These are phyloP conservation scores for Mastacembelus armatus DNA, from an alignment of 2,797 vertebrate genomes.

Conservation along the genomic window DNA sequence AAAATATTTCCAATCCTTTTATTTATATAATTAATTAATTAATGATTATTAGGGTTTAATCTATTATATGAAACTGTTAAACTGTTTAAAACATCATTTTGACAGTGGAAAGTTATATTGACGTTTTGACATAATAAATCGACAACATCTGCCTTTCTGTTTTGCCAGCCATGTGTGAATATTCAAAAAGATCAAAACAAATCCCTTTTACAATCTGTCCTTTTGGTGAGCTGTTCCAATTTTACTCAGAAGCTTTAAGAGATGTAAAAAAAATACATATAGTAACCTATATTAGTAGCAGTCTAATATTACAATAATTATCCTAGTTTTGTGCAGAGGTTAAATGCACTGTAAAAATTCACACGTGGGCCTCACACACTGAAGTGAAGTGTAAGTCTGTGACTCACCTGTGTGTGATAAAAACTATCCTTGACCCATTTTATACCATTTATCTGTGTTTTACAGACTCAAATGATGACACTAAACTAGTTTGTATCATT, in stretches of 20 bases:
- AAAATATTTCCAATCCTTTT: background rate
- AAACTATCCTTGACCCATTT: background rate
- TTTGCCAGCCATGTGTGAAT: background rate
- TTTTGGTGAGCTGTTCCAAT: background rate
- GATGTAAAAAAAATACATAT: slow-evolving; percentile 5
- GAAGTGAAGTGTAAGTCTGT: background rate
- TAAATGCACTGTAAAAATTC: background rate
- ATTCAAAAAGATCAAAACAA: slow-evolving; percentile 17
- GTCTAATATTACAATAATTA: background rate
- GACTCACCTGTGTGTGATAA: slow-evolving; percentile 3
- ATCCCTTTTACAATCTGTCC: slow-evolving; percentile 5
- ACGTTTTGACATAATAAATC: background rate
- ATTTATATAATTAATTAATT: background rate
- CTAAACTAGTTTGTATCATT: background rate
- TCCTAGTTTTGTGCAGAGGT: background rate
- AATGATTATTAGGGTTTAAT: background rate
- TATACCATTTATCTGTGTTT: background rate
- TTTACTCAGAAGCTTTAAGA: background rate
- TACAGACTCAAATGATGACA: background rate
- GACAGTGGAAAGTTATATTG: background rate
- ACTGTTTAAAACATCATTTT: background rate
- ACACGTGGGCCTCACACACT: background rate
- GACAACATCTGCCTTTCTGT: background rate
- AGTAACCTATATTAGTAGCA: slow-evolving; percentile 8
- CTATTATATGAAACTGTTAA: no score